These are phyloP conservation scores for Idaea dimidiata DNA, from an alignment of 2,888 invertebrate species.

Conservation along the genomic window DNA sequence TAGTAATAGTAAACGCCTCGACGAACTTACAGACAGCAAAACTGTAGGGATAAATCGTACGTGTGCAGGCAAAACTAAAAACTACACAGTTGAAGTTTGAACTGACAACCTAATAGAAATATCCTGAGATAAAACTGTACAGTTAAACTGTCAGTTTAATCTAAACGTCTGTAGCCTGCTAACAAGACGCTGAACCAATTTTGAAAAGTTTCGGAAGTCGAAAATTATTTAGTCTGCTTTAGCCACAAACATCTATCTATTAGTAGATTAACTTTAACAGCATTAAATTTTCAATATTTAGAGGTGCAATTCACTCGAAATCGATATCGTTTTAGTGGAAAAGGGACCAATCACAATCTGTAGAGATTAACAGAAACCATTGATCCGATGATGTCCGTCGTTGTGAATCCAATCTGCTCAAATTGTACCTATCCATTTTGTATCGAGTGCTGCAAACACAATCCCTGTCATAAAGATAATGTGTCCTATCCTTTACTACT, in stretches of 20 bases:
- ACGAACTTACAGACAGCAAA: no score
- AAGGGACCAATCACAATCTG: slow-evolving; percentile 51
- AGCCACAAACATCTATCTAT: not conserved
- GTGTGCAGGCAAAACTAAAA: no score
- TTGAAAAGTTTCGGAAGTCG: no score
- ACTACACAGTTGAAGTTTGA: no score
- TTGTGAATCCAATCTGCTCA: slow-evolving; percentile 54
- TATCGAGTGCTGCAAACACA: slow-evolving; percentile 22
- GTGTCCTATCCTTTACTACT: not conserved
- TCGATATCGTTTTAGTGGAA: slow-evolving; percentile 38
- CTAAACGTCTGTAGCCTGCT: no score
- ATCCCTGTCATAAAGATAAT: not conserved
- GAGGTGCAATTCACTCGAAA: slow-evolving; percentile 12
- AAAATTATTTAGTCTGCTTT: no score
- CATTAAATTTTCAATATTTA: slow-evolving; percentile 32
- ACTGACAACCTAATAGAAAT: no score
- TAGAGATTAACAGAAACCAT: slow-evolving; percentile 53
- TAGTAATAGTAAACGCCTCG: no score
- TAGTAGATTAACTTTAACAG: not conserved
- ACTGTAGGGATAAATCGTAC: no score
- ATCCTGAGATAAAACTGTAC: no score
- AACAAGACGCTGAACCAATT: no score
- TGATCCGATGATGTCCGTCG: slow-evolving; percentile 43
- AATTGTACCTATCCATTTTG: slow-evolving; percentile 49
- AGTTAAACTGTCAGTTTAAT: no score